Percentiles rank a stretch among this genome's conserved stretches.
Evolutionary conservation across 2,113 vertebrate genomes (phyloP).

Genomic region (Istiophorus platypterus): DNA sequence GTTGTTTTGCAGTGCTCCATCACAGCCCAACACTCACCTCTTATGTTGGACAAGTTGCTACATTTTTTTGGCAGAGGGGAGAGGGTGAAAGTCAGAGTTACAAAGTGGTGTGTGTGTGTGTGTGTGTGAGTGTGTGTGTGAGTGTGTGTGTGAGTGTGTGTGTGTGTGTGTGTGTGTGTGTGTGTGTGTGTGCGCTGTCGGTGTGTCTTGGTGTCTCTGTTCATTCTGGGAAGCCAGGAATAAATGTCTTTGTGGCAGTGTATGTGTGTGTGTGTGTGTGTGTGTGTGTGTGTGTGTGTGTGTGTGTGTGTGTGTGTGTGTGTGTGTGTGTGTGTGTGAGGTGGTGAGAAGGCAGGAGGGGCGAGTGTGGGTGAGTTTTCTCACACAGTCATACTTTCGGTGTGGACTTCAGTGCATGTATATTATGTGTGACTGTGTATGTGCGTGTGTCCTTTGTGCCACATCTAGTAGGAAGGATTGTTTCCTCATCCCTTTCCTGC

Average conservation of each 20-base stretch:
- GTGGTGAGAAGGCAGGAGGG: neutral
- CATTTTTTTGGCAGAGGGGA: constrained; percentile 27
- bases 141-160: neutral
- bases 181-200: constrained; percentile 1
- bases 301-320: constrained; percentile 13
- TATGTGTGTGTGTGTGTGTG: constrained; percentile 17
- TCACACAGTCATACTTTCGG: neutral
- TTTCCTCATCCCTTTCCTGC: constrained; percentile 80
- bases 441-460: constrained; percentile 26
- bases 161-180: neutral
- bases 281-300: constrained; percentile 22
- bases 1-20: constrained; percentile 66
- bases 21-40: constrained; percentile 56
- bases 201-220: neutral
- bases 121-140: neutral
- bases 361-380: constrained; percentile 10
- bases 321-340: constrained; percentile 34
- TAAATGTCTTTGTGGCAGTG: constrained; percentile 22
- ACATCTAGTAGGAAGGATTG: constrained; percentile 75
- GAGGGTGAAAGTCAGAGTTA: constrained; percentile 47
- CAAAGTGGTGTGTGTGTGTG: constrained; percentile 14
- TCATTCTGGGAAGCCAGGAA: constrained; percentile 33
- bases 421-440: neutral
- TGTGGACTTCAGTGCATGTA: neutral
- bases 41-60: constrained; percentile 66